Conservation (phyloP, 2,113 vertebrate species). For the Dunckerocampus dactyliophorus region DNA sequence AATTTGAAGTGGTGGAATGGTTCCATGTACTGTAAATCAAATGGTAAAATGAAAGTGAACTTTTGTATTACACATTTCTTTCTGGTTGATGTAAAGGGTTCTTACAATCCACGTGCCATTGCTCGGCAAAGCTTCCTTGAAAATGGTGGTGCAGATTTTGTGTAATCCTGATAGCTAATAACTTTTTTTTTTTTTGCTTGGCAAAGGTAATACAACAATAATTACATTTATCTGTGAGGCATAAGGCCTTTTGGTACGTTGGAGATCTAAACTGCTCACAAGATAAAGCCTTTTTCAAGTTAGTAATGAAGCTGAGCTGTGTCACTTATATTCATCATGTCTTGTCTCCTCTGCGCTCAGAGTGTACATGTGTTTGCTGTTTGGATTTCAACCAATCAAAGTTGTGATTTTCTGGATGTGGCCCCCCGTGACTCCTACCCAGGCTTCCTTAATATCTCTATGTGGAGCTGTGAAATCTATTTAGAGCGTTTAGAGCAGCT, state of each 20-base stretch:
- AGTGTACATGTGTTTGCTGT: slow-evolving; percentile 32
- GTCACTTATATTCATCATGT: slow-evolving; percentile 22
- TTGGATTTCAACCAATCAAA: slow-evolving; percentile 34
- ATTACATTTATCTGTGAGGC: neutral
- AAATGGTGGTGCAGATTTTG: too few species aligned
- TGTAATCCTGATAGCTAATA: neutral
- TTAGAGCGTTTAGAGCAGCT: slow-evolving; percentile 39
- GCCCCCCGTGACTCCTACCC: slow-evolving; percentile 25
- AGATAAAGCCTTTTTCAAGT: slow-evolving; percentile 13
- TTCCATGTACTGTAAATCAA: too few species aligned
- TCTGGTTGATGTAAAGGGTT: too few species aligned
- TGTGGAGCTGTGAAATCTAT: slow-evolving; percentile 53
- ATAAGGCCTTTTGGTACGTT: neutral
- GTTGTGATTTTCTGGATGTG: slow-evolving; percentile 45
- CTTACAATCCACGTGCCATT: too few species aligned
- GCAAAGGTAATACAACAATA: slow-evolving; percentile 17
- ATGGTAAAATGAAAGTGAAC: too few species aligned
- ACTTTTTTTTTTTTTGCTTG: slow-evolving; percentile 3
- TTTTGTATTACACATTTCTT: too few species aligned
- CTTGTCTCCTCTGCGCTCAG: slow-evolving; percentile 16
- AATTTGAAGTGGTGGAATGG: too few species aligned
- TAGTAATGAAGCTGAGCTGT: slow-evolving; percentile 23
- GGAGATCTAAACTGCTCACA: slow-evolving; percentile 6
- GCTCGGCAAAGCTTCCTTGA: too few species aligned
- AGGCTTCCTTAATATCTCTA: slow-evolving; percentile 42